A percentile compares a stretch with the other conserved stretches of the same genome.
Conservation (phyloP, 64 coral and sea anemone genomes). For the Montipora cactus region DNA sequence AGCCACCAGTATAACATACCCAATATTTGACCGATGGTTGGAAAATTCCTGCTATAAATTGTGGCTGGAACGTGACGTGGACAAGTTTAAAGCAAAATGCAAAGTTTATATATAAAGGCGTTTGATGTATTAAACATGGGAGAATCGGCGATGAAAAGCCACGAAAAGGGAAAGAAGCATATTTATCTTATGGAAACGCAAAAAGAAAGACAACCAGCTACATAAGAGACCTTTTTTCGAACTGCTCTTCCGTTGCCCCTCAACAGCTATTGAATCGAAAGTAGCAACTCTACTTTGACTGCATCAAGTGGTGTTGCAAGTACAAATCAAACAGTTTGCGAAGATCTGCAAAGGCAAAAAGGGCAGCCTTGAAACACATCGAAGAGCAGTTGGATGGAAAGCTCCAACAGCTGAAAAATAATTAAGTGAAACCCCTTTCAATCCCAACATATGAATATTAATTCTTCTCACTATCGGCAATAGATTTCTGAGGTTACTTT, state of each 20-base stretch:
- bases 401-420: background rate
- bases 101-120: background rate
- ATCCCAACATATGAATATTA: background rate
- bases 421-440: background rate
- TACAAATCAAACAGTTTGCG: conserved; percentile 9
- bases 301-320: no score
- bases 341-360: conserved; percentile 52
- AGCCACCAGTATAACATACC: no score
- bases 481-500: background rate
- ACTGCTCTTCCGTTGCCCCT: no score
- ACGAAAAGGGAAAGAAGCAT: background rate
- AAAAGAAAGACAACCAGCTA: background rate
- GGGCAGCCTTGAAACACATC: conserved; percentile 28
- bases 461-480: background rate
- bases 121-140: background rate
- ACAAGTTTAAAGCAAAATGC: no score
- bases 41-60: conserved; percentile 1
- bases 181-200: conserved; percentile 2
- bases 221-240: no score
- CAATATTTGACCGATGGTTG: background rate
- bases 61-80: background rate
- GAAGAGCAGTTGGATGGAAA: conserved; percentile 38
- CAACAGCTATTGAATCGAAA: no score
- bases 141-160: conserved; percentile 3
- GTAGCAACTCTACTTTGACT: no score